phyloP scores from a whole-genome alignment of 2,888 invertebrate species.

The Hydrotaea cyrtoneurina region DNA sequence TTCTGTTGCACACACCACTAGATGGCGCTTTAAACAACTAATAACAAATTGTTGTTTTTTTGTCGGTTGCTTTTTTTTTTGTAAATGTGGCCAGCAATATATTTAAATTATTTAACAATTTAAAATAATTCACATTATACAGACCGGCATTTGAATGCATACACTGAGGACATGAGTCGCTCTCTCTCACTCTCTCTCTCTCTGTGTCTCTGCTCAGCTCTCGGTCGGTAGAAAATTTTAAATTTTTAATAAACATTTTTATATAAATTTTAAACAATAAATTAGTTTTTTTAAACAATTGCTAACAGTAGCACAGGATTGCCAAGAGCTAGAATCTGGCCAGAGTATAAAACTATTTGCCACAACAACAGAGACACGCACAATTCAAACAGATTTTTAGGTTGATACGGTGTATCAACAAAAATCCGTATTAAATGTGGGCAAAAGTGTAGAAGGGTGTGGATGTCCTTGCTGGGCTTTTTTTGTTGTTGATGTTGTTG shows the following conservation, averaged over 20 bases:
- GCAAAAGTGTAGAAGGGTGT: not conserved
- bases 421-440: not conserved
- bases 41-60: not conserved
- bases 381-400: not conserved
- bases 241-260: constrained; percentile 53
- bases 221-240: constrained; percentile 31
- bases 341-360: constrained; percentile 1
- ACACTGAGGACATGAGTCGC: no score
- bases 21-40: not conserved
- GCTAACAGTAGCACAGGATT: constrained; percentile 63
- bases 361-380: not conserved
- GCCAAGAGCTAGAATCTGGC: constrained; percentile 37
- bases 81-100: no score
- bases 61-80: not conserved
- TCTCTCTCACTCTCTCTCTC: no score
- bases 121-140: no score
- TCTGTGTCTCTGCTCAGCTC: no score
- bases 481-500: no score
- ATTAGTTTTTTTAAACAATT: constrained; percentile 65
- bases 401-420: not conserved
- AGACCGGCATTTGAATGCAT: no score
- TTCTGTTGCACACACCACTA: not conserved
- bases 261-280: constrained; percentile 62
- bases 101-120: no score
- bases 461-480: not conserved